phyloP scores from a whole-genome alignment of 1,140 invertebrate genomes.

The Meloidogyne chitwoodi region DNA sequence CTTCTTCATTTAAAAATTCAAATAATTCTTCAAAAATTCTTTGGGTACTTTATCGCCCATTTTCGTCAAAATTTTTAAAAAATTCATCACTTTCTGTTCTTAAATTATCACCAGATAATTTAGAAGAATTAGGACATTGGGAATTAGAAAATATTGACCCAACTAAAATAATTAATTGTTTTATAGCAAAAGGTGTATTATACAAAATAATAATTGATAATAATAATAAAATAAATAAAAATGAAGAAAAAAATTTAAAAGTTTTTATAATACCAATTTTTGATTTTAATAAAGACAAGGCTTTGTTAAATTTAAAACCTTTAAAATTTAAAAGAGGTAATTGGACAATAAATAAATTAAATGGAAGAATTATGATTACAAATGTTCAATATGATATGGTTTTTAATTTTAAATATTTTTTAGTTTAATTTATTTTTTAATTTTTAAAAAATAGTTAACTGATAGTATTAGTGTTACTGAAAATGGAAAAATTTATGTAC shows the following conservation, averaged over 20 bases:
- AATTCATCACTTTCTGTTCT: slow-evolving; percentile 15
- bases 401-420: background rate
- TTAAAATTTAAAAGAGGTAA: background rate
- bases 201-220: slow-evolving; percentile 6
- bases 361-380: slow-evolving; percentile 16
- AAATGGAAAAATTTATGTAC: slow-evolving; percentile 28
- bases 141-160: slow-evolving; percentile 3
- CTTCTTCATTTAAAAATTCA: background rate
- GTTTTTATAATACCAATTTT: slow-evolving; percentile 11
- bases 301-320: background rate
- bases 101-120: slow-evolving; percentile 21
- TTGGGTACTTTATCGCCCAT: slow-evolving; percentile 23
- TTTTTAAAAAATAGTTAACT: background rate
- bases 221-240: background rate
- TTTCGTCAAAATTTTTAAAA: background rate
- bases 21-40: background rate
- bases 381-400: slow-evolving; percentile 34
- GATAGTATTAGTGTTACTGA: slow-evolving; percentile 35
- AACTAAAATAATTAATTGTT: slow-evolving; percentile 5
- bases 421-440: background rate
- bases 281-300: slow-evolving; percentile 12
- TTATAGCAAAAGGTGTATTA: slow-evolving; percentile 21
- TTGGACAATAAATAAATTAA: background rate
- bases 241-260: background rate
- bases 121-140: slow-evolving; percentile 29